A percentile compares a stretch with the other conserved stretches of the same genome.
Evolutionary conservation across 1,140 invertebrate species (phyloP).

Genomic region (Caerostris darwini): DNA sequence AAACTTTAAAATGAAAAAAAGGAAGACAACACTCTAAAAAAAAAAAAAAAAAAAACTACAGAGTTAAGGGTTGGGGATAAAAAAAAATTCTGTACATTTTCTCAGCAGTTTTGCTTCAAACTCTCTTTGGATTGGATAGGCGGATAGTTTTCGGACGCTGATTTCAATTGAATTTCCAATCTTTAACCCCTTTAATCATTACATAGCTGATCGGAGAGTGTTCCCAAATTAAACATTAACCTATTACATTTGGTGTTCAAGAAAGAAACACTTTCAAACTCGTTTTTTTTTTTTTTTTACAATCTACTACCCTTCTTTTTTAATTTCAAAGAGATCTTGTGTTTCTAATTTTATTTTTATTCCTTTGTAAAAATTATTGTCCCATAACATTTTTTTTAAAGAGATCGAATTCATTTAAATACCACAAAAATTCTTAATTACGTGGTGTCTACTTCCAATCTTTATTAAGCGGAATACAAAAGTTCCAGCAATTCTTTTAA

Average conservation of each 20-base stretch:
- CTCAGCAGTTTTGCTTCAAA: no score
- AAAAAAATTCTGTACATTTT: no score
- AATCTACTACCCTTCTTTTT: not conserved
- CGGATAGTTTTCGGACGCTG: slow-evolving; percentile 23
- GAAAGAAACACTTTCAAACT: not conserved
- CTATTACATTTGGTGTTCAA: slow-evolving; percentile 16
- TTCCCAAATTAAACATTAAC: slow-evolving; percentile 40
- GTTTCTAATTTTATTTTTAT: no score
- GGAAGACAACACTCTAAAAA: no score
- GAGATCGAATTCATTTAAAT: not conserved
- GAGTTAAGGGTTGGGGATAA: no score
- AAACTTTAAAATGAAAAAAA: no score
- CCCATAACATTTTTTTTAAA: no score
- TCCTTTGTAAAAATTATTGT: no score
- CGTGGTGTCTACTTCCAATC: not conserved
- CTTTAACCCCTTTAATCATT: slow-evolving; percentile 67
- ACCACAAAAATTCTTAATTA: not conserved
- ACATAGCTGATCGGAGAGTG: slow-evolving; percentile 37
- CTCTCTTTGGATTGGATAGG: no score
- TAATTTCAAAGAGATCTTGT: not conserved
- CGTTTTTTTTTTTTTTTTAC: not conserved
- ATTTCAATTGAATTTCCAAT: slow-evolving; percentile 50
- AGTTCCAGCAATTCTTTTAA: no score
- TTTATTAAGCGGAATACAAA: not conserved
- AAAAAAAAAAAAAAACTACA: no score